phyloP scores from a whole-genome alignment of 2,113 vertebrate species.

The Pelusios castaneus region DNA sequence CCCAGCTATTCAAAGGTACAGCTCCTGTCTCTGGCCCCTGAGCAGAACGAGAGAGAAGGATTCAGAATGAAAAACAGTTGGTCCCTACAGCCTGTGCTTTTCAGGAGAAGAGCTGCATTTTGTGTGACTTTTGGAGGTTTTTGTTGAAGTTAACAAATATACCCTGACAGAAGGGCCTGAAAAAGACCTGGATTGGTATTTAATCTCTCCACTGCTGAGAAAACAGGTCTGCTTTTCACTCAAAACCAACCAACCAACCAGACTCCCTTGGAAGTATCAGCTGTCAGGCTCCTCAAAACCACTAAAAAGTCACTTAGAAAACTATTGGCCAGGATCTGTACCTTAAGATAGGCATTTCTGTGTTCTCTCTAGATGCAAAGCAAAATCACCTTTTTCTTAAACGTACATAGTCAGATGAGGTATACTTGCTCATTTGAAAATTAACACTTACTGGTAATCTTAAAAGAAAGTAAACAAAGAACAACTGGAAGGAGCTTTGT shows the following conservation, averaged over 20 bases:
- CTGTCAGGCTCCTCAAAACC: not conserved
- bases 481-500: not conserved
- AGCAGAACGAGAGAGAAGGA: not conserved
- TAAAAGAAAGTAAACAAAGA: not conserved
- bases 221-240: not conserved
- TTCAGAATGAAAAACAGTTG: not conserved
- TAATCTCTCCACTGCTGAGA: not conserved
- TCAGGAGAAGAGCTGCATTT: not conserved
- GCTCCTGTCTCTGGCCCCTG: not conserved
- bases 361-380: not conserved
- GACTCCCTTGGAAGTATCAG: accelerated
- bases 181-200: not conserved
- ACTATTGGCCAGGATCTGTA: not conserved
- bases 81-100: not conserved
- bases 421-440: not conserved
- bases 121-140: not conserved
- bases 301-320: not conserved
- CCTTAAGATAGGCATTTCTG: not conserved
- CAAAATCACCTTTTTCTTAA: not conserved
- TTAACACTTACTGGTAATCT: not conserved
- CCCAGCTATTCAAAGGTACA: not conserved
- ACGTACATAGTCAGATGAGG: not conserved
- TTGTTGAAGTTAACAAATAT: not conserved
- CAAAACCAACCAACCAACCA: too few species aligned
- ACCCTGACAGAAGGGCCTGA: not conserved